Conservation (phyloP, 2,888 invertebrate species). For the Aethes cnicana region DNA sequence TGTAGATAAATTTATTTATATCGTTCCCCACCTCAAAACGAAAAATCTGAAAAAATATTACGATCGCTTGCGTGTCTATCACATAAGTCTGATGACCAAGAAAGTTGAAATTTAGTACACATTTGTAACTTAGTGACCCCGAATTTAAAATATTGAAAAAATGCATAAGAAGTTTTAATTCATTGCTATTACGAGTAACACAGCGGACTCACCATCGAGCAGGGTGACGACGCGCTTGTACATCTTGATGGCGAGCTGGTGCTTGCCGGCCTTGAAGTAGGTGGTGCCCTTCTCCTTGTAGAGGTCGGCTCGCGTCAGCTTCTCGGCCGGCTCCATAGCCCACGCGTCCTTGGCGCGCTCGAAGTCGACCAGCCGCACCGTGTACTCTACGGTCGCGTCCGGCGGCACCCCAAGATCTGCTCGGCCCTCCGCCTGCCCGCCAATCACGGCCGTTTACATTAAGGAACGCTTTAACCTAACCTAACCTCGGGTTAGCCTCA, state of each 20-base stretch:
- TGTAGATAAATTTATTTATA: too few species aligned
- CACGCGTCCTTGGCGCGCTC: constrained; percentile 91
- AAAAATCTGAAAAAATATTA: too few species aligned
- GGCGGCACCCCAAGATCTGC: constrained; percentile 88
- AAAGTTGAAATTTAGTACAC: too few species aligned
- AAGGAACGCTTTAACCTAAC: too few species aligned
- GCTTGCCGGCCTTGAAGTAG: constrained; percentile 92
- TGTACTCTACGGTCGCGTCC: constrained; percentile 90
- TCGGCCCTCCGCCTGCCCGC: constrained; percentile 84
- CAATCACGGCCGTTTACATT: too few species aligned
- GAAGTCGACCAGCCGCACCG: constrained; percentile 90
- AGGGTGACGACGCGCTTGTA: constrained; percentile 89
- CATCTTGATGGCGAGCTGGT: constrained; percentile 90
- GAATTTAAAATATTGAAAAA: constrained; percentile 17
- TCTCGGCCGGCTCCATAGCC: constrained; percentile 90
- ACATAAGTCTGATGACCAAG: too few species aligned
- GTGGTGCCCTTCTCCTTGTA: constrained; percentile 95
- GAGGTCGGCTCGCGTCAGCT: constrained; percentile 89
- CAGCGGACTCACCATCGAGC: constrained; percentile 78
- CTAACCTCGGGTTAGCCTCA: too few species aligned
- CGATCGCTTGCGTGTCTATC: too few species aligned
- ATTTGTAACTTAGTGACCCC: too few species aligned
- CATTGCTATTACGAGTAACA: too few species aligned
- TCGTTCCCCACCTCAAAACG: too few species aligned
- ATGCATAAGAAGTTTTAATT: too few species aligned